phyloP scores from a whole-genome alignment of 2,888 invertebrate genomes.

The Polia nebulosa region DNA sequence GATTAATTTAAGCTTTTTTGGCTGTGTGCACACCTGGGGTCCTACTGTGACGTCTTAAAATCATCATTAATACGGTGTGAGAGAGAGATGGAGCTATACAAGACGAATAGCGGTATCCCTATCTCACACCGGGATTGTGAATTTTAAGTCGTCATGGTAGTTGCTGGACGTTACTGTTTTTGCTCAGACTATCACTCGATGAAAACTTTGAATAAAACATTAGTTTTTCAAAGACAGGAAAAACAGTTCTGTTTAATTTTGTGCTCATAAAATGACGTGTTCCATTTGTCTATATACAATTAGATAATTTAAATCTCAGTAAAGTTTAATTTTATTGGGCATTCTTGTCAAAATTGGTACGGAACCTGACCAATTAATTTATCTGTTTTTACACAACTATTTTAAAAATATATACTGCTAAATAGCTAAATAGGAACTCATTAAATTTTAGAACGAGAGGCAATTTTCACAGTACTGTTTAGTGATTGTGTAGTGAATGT shows the following conservation, averaged over 20 bases:
- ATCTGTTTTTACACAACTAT: background rate
- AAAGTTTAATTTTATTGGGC: background rate
- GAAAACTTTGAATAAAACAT: background rate
- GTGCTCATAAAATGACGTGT: background rate
- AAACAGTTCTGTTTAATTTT: background rate
- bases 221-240: background rate
- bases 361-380: background rate
- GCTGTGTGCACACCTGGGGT: background rate
- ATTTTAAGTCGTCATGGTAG: too few relatives aligned
- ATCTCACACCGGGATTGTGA: too few relatives aligned
- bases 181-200: background rate
- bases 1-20: slow-evolving; percentile 9
- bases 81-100: too few relatives aligned
- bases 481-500: background rate
- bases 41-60: too few relatives aligned
- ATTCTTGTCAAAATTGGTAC: background rate
- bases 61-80: too few relatives aligned
- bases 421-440: background rate
- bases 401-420: background rate
- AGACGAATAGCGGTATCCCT: too few relatives aligned
- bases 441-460: background rate
- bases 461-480: background rate
- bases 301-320: background rate
- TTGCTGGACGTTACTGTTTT: background rate
- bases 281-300: background rate